A percentile compares a stretch with the other conserved stretches of the same genome.
Evolutionary conservation across 37 sponge, comb jelly and placozoan genomes (phyloP).

Genomic region (Hormiphora californensis): DNA sequence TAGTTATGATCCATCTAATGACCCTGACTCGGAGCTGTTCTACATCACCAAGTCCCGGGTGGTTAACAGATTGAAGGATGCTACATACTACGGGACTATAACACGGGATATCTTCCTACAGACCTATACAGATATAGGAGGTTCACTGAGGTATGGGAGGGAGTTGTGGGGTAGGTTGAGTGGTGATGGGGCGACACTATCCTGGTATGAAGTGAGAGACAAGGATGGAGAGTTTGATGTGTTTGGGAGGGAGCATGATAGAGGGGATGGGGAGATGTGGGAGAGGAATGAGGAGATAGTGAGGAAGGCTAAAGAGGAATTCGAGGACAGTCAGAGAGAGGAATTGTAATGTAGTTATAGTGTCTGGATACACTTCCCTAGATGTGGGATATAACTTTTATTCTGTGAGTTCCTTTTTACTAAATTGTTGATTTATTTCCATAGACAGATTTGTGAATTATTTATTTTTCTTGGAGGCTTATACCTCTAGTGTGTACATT

Average conservation of each 20-base stretch:
- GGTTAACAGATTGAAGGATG: not conserved
- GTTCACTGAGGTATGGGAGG: not conserved
- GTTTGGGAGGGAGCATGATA: constrained; percentile 18
- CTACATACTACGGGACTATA: not conserved
- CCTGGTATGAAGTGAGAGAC: constrained; percentile 17
- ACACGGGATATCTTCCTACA: not conserved
- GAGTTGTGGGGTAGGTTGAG: not conserved
- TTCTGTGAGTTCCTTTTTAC: too few relatives aligned
- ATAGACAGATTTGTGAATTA: too few relatives aligned
- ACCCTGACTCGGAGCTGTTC: not conserved
- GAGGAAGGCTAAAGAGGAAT: not conserved
- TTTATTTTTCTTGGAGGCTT: too few relatives aligned
- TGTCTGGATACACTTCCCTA: too few relatives aligned
- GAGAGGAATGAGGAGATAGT: not conserved
- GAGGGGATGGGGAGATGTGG: constrained; percentile 29
- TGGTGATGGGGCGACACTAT: not conserved
- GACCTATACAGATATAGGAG: not conserved
- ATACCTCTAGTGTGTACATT: too few relatives aligned
- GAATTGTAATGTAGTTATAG: too few relatives aligned
- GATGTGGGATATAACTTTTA: too few relatives aligned
- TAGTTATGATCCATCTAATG: constrained; percentile 33
- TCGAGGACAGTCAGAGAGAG: not conserved
- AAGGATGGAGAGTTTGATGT: constrained; percentile 13
- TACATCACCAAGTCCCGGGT: not conserved
- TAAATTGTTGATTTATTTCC: too few relatives aligned